phyloP scores from a whole-genome alignment of 2,113 vertebrate species.

The Aleadryas rufinucha region DNA sequence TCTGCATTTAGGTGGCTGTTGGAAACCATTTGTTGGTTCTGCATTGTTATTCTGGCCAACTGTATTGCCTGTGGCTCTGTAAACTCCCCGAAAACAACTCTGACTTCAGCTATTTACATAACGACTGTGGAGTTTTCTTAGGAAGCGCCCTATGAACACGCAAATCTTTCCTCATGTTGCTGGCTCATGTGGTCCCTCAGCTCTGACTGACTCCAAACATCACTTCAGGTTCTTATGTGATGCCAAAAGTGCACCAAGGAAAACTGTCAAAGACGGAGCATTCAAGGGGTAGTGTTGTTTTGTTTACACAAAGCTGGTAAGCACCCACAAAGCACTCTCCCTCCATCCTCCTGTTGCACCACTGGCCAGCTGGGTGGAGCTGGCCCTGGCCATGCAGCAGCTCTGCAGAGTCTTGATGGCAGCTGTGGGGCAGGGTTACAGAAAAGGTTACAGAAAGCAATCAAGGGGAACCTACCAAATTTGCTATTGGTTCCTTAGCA shows the following conservation, averaged over 20 bases:
- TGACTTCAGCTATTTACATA: neutral
- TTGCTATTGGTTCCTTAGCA: neutral
- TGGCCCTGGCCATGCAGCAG: neutral
- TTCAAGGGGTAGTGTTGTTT: neutral
- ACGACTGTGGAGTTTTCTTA: neutral
- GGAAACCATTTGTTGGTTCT: neutral
- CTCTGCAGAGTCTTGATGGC: neutral
- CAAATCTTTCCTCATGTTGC: neutral
- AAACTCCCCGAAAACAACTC: neutral
- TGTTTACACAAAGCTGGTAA: neutral
- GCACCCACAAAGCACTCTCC: neutral
- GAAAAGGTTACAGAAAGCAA: neutral
- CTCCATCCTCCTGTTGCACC: neutral
- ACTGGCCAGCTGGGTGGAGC: neutral
- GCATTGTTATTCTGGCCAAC: neutral
- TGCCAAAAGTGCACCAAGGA: neutral
- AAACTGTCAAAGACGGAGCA: neutral
- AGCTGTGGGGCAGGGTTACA: neutral
- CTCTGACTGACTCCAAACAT: neutral
- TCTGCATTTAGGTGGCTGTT: neutral
- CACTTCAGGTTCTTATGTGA: neutral
- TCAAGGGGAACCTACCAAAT: neutral
- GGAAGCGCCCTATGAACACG: neutral
- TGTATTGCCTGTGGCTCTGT: neutral
- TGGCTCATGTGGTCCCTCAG: neutral